Percentiles rank a stretch among this genome's conserved stretches.
phyloP scores from a whole-genome alignment of 2,113 vertebrate genomes.

The Elaphurus davidianus region DNA sequence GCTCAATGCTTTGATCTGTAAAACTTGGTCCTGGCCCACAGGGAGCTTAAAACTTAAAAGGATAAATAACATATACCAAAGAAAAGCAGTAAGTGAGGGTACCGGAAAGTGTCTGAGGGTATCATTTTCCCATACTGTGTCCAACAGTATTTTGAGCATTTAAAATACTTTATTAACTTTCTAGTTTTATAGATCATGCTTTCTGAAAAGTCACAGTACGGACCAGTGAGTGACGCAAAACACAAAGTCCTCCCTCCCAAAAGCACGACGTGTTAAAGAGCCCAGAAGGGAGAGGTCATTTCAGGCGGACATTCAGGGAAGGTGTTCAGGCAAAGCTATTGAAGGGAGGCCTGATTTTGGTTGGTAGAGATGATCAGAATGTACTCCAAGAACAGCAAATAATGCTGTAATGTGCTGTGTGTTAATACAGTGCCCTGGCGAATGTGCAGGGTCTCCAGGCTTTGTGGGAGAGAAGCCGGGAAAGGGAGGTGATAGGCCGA shows the following conservation, averaged over 20 bases:
- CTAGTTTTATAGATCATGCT: not conserved
- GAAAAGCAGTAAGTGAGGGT: not conserved
- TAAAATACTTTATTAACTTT: not conserved
- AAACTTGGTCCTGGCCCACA: not conserved
- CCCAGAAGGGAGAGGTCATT: not conserved
- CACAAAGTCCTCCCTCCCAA: not conserved
- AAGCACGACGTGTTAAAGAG: not conserved
- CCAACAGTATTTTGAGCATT: not conserved
- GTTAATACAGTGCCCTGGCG: not conserved
- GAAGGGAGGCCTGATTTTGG: not conserved
- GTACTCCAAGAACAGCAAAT: not conserved
- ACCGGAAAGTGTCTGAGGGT: not conserved
- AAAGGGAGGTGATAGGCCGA: not conserved
- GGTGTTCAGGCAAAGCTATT: not conserved
- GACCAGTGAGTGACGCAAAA: not conserved
- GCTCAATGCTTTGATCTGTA: not conserved
- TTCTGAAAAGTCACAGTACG: not conserved
- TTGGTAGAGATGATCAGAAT: not conserved
- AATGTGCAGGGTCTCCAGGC: no score
- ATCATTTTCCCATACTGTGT: not conserved
- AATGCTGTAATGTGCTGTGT: not conserved
- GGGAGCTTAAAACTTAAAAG: constrained; percentile 2
- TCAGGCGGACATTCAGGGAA: not conserved
- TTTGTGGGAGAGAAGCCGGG: not conserved
- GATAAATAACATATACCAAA: not conserved